phyloP scores from a whole-genome alignment of 1,140 invertebrate genomes.

The Macrocentrus cingulum region DNA sequence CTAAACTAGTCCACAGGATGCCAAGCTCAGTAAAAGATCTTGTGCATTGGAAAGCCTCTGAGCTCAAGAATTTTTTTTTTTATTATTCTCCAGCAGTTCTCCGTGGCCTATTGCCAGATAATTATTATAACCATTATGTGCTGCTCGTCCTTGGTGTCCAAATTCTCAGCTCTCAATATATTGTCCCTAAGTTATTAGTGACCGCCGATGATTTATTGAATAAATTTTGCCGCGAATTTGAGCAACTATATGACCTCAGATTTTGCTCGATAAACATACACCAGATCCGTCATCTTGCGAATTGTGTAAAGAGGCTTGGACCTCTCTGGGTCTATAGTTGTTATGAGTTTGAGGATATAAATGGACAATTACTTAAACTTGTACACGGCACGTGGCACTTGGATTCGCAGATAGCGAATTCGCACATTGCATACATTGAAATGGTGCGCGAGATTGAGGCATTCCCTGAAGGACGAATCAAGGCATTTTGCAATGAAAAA shows the following conservation, averaged over 20 bases:
- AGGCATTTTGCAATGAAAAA: slow-evolving; percentile 3
- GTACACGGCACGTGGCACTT: background rate
- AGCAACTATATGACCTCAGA: slow-evolving; percentile 7
- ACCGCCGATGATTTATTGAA: background rate
- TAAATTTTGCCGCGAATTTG: slow-evolving; percentile 9
- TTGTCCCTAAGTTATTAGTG: background rate
- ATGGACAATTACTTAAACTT: background rate
- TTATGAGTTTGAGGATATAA: slow-evolving; percentile 9
- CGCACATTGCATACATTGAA: background rate
- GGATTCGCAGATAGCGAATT: background rate
- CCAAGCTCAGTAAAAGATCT: background rate
- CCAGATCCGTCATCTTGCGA: background rate
- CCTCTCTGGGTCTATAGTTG: background rate
- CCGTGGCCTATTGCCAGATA: background rate
- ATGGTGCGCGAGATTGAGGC: background rate
- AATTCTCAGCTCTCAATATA: slow-evolving; percentile 23
- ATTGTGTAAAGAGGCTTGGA: background rate
- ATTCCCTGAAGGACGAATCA: background rate
- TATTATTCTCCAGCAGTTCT: background rate
- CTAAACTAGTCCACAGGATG: slow-evolving; percentile 11
- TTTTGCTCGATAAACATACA: background rate
- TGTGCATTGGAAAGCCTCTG: slow-evolving; percentile 6
- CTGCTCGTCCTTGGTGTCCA: slow-evolving; percentile 2
- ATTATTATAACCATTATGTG: slow-evolving; percentile 21
- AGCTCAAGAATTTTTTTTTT: background rate